Base-by-base conservation (phyloP, 2,797 vertebrate genomes). In the Valencia hispanica region DNA sequence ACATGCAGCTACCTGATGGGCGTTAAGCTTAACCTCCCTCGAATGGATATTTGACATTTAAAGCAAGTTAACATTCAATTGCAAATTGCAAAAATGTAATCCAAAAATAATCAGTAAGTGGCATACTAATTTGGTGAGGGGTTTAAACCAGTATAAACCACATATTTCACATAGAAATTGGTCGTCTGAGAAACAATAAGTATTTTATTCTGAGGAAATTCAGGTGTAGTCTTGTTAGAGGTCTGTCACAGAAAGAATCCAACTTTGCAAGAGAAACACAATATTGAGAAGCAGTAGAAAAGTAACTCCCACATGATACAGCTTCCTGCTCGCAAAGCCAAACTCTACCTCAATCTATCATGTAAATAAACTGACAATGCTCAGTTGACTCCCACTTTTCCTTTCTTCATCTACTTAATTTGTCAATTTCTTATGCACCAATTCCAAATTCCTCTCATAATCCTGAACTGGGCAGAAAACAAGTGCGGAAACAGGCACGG, bases 191-290 rank as follows among this genome's bases (percentile, higher is more conserved):
- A 73, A 74, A 55, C 22, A 8, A n/a, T 48, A 41, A 30, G 41
- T 72, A 32, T 55, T 59, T 81, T 10, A 41, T 72, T 77, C 14
- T 78, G 6, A 76, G 70, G 72, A 70, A 9, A 68, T 53, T 76
- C 1, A 78, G 74, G 71, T 45, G n/a, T 72, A 77, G 65, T 34
- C 11, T n/a, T 78, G 17, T 45, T 45, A 5, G 20, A 86, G 70
- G 63, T 65, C 73, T 79, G 74, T 74, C 82, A 79, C 70, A 78
- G 76, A 86, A 74, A 65, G 73, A 77, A 77, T 79, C 9, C 12
- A 75, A 75, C 69, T 73, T 70, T 57, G 18, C 7, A 7, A 7
- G 48, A 20, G 22, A 50, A 50, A 48, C 32, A 20, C 61, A 11
- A 22, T 25, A 39, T 5, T 39, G 7, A 63, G 59, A 34, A 63